Base-by-base conservation (phyloP, 2,797 vertebrate species). In the Remorina albescens region DNA sequence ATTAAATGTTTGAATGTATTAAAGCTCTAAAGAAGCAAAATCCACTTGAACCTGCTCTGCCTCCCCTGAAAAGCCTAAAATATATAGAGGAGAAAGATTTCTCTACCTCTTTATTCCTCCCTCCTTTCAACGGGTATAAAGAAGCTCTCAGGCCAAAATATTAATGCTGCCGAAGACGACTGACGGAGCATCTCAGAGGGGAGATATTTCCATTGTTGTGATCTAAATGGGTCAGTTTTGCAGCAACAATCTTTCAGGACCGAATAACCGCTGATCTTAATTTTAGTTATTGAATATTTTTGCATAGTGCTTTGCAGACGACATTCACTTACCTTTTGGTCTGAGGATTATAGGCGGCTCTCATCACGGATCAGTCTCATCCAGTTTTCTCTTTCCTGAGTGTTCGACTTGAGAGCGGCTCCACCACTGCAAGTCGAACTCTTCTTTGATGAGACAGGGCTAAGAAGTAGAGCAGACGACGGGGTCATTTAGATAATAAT, bases 381-480 rank as follows among this genome's bases (percentile, higher is more conserved):
- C 86, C 60, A 86, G 80, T 67, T 92, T 93, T 37, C 92, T 88
- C 76, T 94, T 93, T 32, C 81, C 90, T 2, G 85, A 80, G 1
- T 72, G 11, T 1, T 13, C n/a, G 12, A 67, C 88, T 62, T 59
- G 39, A 4, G 85, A 60, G 51, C 70, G 79, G 54, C 87, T 88
- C 92, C 91, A 90, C 78, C 82, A 79, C 67, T 69, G 75, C 71
- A 95, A 65, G 81, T 95, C 92, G 42, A 95, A 91, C 72, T 94
- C 84, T 21, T 88, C 87, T 71, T 51, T 88, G 67, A 88, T 69
- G 74, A 82, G 76, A 88, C 93, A 94, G 1, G 89, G 90, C 95
- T 95, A 42, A 32, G 57, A 62, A 51, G 75, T 0, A 26, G 60
- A 80, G 54, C 41, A 73, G 28, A 72, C 0, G 41, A 72, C 54